These are phyloP conservation scores for Nycteola revayana DNA, from an alignment of 2,888 invertebrate genomes.

Conservation along the genomic window DNA sequence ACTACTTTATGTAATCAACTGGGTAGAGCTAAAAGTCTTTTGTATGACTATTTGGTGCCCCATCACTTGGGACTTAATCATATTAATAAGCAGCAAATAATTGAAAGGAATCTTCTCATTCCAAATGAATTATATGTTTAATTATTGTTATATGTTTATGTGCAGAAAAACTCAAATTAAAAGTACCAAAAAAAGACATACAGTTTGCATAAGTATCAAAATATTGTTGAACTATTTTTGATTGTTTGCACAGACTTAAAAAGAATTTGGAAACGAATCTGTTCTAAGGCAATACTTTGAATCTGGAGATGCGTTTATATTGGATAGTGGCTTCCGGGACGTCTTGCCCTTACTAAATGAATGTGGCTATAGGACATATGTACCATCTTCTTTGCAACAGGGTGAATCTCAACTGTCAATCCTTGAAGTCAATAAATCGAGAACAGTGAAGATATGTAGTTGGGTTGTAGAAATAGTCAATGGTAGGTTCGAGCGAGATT, in stretches of 20 bases:
- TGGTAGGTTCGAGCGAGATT: constrained; percentile 14
- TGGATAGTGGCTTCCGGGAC: constrained; percentile 4
- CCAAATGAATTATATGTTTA: constrained; percentile 7
- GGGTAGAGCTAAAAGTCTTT: not conserved
- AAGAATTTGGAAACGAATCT: not conserved
- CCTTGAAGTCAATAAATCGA: constrained; percentile 11
- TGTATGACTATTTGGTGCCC: constrained; percentile 6
- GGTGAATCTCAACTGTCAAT: constrained; percentile 12
- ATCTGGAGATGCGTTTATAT: not conserved
- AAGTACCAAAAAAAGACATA: not conserved
- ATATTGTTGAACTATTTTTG: not conserved
- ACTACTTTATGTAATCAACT: constrained; percentile 1
- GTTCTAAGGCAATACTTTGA: not conserved
- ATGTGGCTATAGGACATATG: constrained; percentile 6
- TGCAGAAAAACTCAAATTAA: not conserved
- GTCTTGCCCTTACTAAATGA: constrained; percentile 3
- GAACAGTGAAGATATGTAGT: constrained; percentile 12
- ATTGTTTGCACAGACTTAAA: not conserved
- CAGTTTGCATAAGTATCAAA: not conserved
- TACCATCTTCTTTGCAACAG: constrained; percentile 4
- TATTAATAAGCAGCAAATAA: constrained; percentile 4
- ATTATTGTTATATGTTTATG: not conserved
- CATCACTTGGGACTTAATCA: constrained; percentile 5
- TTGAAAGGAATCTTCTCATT: constrained; percentile 5
- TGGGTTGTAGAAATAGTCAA: constrained; percentile 11